These are phyloP conservation scores for Paramisgurnus dabryanus DNA, from an alignment of 2,113 vertebrate species.

Conservation along the genomic window DNA sequence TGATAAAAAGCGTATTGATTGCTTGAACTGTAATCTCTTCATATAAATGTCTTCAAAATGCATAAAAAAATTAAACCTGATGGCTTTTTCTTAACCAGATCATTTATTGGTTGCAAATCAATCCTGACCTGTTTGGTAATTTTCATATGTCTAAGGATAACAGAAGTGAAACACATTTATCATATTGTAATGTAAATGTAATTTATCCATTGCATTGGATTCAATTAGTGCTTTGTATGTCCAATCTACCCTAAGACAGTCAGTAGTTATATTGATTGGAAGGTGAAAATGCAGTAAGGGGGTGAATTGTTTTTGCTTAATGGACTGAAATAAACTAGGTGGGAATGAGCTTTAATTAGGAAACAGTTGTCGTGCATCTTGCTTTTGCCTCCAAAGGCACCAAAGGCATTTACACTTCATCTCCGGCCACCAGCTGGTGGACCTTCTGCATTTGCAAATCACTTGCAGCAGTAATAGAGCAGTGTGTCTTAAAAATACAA, in stretches of 20 bases:
- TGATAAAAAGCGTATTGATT: no score
- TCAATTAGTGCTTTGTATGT: slow-evolving; percentile 82
- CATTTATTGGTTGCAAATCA: no score
- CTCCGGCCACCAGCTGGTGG: slow-evolving; percentile 82
- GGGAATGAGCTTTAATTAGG: slow-evolving; percentile 92
- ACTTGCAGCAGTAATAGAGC: slow-evolving; percentile 48
- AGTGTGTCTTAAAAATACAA: slow-evolving; percentile 39
- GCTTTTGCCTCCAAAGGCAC: slow-evolving; percentile 73
- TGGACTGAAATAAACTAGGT: slow-evolving; percentile 93
- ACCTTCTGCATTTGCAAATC: slow-evolving; percentile 76
- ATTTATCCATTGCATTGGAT: slow-evolving; percentile 65
- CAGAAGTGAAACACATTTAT: background rate
- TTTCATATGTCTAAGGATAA: background rate
- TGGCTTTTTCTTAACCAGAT: no score
- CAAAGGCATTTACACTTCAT: slow-evolving; percentile 20
- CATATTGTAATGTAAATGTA: slow-evolving; percentile 44
- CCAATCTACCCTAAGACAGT: slow-evolving; percentile 76
- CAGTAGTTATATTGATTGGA: slow-evolving; percentile 87
- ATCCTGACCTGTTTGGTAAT: no score
- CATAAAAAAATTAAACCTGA: no score
- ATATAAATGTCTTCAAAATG: no score
- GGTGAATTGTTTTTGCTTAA: slow-evolving; percentile 87
- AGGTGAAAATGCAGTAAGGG: slow-evolving; percentile 81
- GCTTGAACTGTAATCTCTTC: no score
- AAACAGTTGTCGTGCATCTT: slow-evolving; percentile 80